These are phyloP conservation scores for Hipposideros larvatus DNA, from an alignment of 2,797 vertebrate genomes.

Conservation along the genomic window DNA sequence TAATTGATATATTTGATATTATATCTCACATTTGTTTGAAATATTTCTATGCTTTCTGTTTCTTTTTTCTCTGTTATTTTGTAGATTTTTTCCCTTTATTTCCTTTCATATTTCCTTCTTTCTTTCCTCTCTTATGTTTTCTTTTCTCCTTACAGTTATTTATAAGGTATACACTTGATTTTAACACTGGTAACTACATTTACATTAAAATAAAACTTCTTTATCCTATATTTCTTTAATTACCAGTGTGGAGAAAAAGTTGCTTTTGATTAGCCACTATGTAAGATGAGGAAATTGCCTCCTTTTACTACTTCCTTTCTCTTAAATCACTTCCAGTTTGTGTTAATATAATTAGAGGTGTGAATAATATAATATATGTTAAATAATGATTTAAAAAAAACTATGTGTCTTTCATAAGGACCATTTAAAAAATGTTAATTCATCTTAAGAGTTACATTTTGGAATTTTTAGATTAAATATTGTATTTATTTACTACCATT, in stretches of 20 bases:
- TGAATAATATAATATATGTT: background rate
- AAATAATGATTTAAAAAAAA: background rate
- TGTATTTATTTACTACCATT: background rate
- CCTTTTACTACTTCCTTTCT: background rate
- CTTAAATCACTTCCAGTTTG: background rate
- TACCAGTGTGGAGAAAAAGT: background rate
- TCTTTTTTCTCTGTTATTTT: background rate
- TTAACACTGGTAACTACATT: constrained; percentile 2
- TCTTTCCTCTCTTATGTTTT: background rate
- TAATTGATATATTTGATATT: background rate
- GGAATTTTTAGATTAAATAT: background rate
- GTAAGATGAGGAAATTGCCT: background rate
- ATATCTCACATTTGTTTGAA: constrained; percentile 31
- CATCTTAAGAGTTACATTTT: background rate
- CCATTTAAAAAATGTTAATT: background rate
- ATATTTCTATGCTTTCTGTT: background rate
- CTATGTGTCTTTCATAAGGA: background rate
- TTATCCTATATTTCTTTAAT: background rate
- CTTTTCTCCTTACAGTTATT: background rate
- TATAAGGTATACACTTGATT: constrained; percentile 26
- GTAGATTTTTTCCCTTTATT: background rate
- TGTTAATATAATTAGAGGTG: background rate
- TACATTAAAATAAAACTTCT: constrained; percentile 26
- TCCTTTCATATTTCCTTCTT: background rate
- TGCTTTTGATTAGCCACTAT: background rate